These are phyloP conservation scores for Stomatorhinus ivindoensis DNA, from an alignment of 2,113 vertebrate species.

Conservation along the genomic window DNA sequence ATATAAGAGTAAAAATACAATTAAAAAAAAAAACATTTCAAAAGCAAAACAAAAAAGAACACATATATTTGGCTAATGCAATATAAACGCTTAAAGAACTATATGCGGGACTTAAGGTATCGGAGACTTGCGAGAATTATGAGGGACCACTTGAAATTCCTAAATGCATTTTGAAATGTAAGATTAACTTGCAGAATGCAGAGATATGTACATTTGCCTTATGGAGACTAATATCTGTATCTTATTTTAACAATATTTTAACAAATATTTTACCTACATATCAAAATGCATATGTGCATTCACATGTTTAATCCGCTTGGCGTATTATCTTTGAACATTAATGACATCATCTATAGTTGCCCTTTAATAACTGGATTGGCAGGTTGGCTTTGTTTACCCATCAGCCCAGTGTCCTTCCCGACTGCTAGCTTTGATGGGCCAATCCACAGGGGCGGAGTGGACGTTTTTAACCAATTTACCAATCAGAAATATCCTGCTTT, in stretches of 20 bases:
- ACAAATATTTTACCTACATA: background rate
- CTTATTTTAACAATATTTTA: background rate
- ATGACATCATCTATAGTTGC: background rate
- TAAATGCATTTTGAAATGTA: background rate
- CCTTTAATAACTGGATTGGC: background rate
- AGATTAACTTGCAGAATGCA: background rate
- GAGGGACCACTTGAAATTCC: background rate
- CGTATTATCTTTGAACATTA: background rate
- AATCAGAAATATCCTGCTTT: background rate
- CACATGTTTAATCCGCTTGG: constrained; percentile 5
- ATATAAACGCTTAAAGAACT: background rate
- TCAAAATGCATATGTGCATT: background rate
- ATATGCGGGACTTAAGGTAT: background rate
- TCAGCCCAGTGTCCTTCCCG: background rate
- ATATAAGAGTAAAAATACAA: background rate
- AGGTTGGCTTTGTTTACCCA: background rate
- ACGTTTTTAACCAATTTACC: background rate
- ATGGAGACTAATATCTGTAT: background rate
- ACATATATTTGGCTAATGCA: background rate
- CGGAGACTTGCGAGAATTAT: background rate
- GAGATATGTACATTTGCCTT: background rate
- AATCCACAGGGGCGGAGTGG: background rate
- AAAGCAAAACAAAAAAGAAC: background rate
- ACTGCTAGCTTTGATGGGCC: background rate
- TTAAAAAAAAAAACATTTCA: background rate